Base-by-base conservation (phyloP, 1,140 invertebrate species). In the Drosophila burlai region DNA sequence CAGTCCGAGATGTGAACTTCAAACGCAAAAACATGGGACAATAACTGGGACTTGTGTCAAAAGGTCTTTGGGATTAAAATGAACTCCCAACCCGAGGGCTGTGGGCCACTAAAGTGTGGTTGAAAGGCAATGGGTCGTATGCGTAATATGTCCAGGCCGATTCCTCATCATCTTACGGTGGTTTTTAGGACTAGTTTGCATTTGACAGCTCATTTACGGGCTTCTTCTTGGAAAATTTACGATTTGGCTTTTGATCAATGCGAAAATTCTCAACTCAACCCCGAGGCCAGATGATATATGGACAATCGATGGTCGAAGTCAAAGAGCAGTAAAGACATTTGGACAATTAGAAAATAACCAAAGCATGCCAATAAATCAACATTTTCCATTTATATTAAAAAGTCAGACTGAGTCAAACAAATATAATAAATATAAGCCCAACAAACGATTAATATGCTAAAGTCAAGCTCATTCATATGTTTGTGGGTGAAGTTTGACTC, bases 311-410 rank as follows among this genome's bases (percentile, higher is more conserved):
- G 57, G 67, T 42, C 64, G 7, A 59, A 75, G 74, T 36, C 54
- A 49, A 61, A 68, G 63, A 76, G 31, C 49, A 49, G 49, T 62
- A 24, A 67, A 61, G 47, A 47, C 73, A 77, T 77, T 68, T 77
- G 68, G 49, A 77, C 75, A 77, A 77, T 77, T 69, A 77, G 61
- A 68, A 66, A 68, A 68, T 61, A 68, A n/a, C 55, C 57, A 50
- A 26, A 63, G 49, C 71, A 31, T 38, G 43, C 49, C 73, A 68
- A 77, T 77, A 77, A 77, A 77, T 77, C 73, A 77, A 55, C 62
- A 38, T 42, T 67, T 49, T 49, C 46, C 3, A 49, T 26, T 49
- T 26, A 26, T 49, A 49, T 16, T 49, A 49, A 62, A 47, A 29
- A 38, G 15, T 11, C 21, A 43, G 26, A n/a, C 5, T 4, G 11